Evolutionary conservation across 2,113 vertebrate species (phyloP), one percentile per base, ranked within the genome.

Genomic region (Panthera leo): DNA sequence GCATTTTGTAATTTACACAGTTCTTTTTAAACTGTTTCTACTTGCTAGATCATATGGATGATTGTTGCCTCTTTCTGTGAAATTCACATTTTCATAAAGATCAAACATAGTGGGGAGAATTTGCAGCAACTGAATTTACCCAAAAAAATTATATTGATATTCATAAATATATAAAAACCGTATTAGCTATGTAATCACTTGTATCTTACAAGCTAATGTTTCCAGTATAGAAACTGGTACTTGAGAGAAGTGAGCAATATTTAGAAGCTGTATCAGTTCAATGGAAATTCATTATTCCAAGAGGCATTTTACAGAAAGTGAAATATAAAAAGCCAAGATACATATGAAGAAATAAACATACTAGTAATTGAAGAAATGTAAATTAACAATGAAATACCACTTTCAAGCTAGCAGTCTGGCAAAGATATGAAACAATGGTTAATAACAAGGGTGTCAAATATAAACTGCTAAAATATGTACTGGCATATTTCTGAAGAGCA

Each of bases 51-150:
- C 34, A 65, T 89, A 36, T 39, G 9, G 0, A 18, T 76, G 25
- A 42, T 45, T 68, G 9, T 75, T 61, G 48, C 9, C 25, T 78
- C 55, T 68, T 71, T 89, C 51, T 86, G 58, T 82, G 65, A 89
- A 75, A 90, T 86, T 79, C 71, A 93, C 29, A 85, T 85, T 93
- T 85, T 89, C 11, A 34, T 63, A 80, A 61, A 89, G 71, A 27
- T 65, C 45, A 67, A 87, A 83, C 7, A 82, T 5, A 73, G 14
- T 67, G 55, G 31, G 25, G 70, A 84, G 51, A 15, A 34, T 68
- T 79, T n/a, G 2, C 0, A 82, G 34, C 36, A 68, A 48, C 25
- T 36, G 31, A 34, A 23, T 48, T 89, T 48, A 63, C 23, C 10
- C 55, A 2, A 16, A 27, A 93, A 48, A 73, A 68, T 85, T 63